These are phyloP conservation scores for Antheraea mylitta DNA, from an alignment of 1,140 invertebrate genomes.

Conservation along the genomic window DNA sequence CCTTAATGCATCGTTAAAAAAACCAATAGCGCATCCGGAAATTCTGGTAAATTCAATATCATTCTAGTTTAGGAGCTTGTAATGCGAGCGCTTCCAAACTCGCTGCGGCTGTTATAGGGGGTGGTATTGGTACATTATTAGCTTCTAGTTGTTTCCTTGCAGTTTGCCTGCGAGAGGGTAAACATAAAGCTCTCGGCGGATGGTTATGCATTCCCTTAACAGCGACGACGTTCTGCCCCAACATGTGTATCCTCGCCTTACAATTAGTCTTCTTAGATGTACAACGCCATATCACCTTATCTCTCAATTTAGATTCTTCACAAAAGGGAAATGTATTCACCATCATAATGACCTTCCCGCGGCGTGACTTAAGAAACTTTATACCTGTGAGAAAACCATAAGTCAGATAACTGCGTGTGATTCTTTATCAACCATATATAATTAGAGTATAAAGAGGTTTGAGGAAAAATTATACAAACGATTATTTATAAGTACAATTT, in stretches of 20 bases:
- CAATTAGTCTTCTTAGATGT: constrained; percentile 78
- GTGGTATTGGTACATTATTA: constrained; percentile 2
- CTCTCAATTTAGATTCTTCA: constrained; percentile 74
- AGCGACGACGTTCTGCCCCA: constrained; percentile 69
- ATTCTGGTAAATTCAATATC: background rate
- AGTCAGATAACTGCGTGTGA: constrained; percentile 43
- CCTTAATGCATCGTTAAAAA: background rate
- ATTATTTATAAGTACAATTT: constrained; percentile 77
- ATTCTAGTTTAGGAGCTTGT: constrained; percentile 30
- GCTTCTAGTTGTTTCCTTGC: constrained; percentile 27
- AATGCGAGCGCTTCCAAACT: constrained; percentile 26
- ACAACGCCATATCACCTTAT: constrained; percentile 77
- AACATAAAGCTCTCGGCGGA: constrained; percentile 50
- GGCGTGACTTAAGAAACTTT: constrained; percentile 74
- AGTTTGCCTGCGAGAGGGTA: constrained; percentile 27
- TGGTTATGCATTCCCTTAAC: constrained; percentile 77
- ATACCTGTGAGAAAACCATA: constrained; percentile 65
- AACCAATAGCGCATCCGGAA: background rate
- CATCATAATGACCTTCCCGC: constrained; percentile 78
- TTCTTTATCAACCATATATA: constrained; percentile 10
- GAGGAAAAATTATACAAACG: constrained; percentile 59
- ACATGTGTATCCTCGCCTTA: constrained; percentile 74
- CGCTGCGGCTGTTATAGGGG: constrained; percentile 10
- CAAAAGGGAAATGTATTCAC: constrained; percentile 78
- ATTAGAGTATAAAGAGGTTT: background rate